Percentiles rank a stretch among this genome's conserved stretches.
Evolutionary conservation across 2,797 vertebrate species (phyloP).

Genomic region (Mycteria americana): DNA sequence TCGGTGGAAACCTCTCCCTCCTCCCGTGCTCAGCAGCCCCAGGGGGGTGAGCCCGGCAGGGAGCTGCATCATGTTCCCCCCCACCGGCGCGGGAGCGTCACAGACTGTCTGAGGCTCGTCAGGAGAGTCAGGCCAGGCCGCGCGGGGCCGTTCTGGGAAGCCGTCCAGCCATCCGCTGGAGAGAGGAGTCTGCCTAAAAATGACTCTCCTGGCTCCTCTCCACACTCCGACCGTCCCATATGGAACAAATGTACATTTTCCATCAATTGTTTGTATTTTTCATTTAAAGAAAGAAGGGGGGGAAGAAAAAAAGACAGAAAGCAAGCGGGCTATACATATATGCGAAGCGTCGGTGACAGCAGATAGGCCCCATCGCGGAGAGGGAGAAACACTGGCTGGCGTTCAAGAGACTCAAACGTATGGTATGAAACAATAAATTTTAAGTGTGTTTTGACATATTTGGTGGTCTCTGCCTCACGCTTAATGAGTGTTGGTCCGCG

Average conservation of each 20-base stretch:
- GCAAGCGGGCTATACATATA: background rate
- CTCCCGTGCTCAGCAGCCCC: background rate
- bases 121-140: constrained; percentile 64
- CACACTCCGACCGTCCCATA: constrained; percentile 66
- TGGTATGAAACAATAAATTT: constrained; percentile 61
- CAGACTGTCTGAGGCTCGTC: constrained; percentile 60
- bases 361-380: constrained; percentile 13
- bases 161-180: constrained; percentile 64
- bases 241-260: constrained; percentile 76
- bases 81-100: constrained; percentile 1
- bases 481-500: constrained; percentile 55
- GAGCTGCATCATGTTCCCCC: background rate
- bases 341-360: background rate
- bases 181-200: constrained; percentile 68
- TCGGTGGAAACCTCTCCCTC: background rate
- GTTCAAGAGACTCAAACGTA: constrained; percentile 52
- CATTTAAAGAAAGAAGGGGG: constrained; percentile 43
- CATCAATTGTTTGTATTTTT: constrained; percentile 67
- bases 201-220: constrained; percentile 65
- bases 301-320: background rate
- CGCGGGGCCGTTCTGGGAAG: constrained; percentile 68
- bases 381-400: constrained; percentile 37
- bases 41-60: background rate
- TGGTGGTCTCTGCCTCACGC: constrained; percentile 63
- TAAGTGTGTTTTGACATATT: constrained; percentile 66